Evolutionary conservation across 2,888 invertebrate species (phyloP), one percentile per base, ranked within the genome.

Genomic region (Carcina quercana): DNA sequence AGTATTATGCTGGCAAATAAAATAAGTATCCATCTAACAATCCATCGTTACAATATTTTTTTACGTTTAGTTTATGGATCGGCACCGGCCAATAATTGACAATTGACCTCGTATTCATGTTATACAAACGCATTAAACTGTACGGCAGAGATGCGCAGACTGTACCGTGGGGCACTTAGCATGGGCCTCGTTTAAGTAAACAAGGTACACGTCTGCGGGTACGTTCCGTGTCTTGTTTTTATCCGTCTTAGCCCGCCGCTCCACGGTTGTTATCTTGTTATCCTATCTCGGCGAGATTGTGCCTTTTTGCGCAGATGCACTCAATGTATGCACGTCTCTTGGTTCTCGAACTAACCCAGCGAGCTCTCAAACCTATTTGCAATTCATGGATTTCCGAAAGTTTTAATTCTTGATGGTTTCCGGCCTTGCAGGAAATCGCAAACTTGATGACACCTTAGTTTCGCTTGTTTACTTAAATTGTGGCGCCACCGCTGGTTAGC

Each of bases 251-350:
- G 65, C 64, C 58, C 53, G 60, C 65, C 73, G 75, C 67, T 74
- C 65, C 68, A 68, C 68, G 78, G 69, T 80, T 70, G 76, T 82
- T 82, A 83, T 80, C 82, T 80, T 80, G 80, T 83, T 83, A 80
- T 75, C 76, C 79, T 79, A 82, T 80, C 82, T 74, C 61, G 63
- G 53, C 53, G 60, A 74, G 78, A 79, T 79, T 76, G 69, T 74
- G 60, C 72, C 74, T 79, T 79, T 80, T 80, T 82, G 71, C 59
- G 56, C 59, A 61, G 60, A 60, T 63, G 60, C 57, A 54, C 55
- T 67, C 56, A 61, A 65, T 64, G 41, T 65, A 64, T 63, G 61
- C 59, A 65, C 63, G 59, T 65, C 63, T 61, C 56, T 56, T 54
- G 52, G 51, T 54, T 57, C 53, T 53, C 42, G 44, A 53, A 50